Percentiles rank a stretch among this genome's conserved stretches.
These are phyloP conservation scores for Phataginus tricuspis DNA, from an alignment of 2,797 vertebrate genomes.

Conservation along the genomic window DNA sequence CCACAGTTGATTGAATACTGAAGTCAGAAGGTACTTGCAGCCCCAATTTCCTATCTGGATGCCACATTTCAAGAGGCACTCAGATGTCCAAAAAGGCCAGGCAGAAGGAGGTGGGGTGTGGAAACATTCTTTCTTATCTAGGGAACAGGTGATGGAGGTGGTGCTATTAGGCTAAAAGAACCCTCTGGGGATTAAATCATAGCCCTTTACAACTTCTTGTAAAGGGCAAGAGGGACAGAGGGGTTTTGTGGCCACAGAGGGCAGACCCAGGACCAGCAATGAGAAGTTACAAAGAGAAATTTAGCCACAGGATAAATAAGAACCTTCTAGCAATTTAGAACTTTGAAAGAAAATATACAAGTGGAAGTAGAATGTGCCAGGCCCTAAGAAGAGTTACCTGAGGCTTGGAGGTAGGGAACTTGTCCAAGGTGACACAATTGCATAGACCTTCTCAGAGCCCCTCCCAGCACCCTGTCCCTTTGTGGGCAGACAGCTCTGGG, in stretches of 20 bases:
- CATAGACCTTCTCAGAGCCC: neutral
- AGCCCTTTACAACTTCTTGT: neutral
- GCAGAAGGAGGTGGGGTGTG: neutral
- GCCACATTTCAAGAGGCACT: conserved; percentile 10
- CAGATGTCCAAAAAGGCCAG: neutral
- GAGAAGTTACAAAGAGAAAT: neutral
- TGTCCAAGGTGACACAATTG: neutral
- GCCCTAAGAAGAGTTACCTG: neutral
- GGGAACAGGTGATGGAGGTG: neutral
- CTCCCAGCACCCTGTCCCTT: neutral
- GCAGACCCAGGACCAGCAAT: neutral
- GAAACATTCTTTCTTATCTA: neutral
- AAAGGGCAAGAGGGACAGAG: neutral
- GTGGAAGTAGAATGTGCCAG: neutral
- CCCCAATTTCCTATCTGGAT: neutral
- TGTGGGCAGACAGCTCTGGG: neutral
- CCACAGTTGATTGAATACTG: neutral
- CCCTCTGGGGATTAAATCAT: neutral
- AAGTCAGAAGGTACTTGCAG: neutral
- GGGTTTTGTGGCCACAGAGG: neutral
- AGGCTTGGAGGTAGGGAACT: neutral
- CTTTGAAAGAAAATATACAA: neutral
- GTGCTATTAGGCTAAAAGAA: neutral
- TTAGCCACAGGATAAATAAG: neutral
- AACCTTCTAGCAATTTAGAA: neutral